These are phyloP conservation scores for Netelia inedita DNA, from an alignment of 2,888 invertebrate species.

Conservation along the genomic window DNA sequence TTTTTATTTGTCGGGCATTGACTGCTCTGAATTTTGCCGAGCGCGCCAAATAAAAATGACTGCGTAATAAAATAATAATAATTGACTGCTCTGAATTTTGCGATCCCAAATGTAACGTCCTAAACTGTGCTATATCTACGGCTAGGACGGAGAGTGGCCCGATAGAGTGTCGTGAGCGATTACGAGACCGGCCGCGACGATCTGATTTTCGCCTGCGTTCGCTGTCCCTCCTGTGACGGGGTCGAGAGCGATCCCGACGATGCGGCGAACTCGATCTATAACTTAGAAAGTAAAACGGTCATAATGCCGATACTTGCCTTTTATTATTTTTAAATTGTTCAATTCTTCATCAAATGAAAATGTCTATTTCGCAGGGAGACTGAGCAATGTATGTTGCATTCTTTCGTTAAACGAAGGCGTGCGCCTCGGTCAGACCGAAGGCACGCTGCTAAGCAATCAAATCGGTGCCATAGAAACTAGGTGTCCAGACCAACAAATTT, in stretches of 20 bases:
- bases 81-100: too few relatives aligned
- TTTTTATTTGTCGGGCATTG: too few relatives aligned
- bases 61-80: too few relatives aligned
- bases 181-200: slow-evolving; percentile 17
- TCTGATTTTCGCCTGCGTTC: slow-evolving; percentile 12
- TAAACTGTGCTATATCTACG: too few relatives aligned
- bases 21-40: too few relatives aligned
- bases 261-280: slow-evolving; percentile 1
- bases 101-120: too few relatives aligned
- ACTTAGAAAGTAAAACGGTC: slow-evolving; percentile 1
- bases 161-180: slow-evolving; percentile 20
- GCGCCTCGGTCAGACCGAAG: slow-evolving; percentile 12
- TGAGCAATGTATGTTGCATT: slow-evolving; percentile 14
- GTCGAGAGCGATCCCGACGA: slow-evolving; percentile 17
- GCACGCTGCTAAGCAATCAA: slow-evolving; percentile 23
- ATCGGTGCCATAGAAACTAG: slow-evolving; percentile 18
- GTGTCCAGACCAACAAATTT: slow-evolving; percentile 9
- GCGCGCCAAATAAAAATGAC: too few relatives aligned
- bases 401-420: slow-evolving; percentile 8
- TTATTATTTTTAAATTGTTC: not conserved
- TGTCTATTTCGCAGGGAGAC: slow-evolving; percentile 16
- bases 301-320: slow-evolving; percentile 14
- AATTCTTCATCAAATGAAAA: slow-evolving; percentile 35
- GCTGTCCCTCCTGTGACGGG: not conserved
- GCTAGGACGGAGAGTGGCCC: too few relatives aligned